Base-by-base conservation (phyloP, 2,888 invertebrate genomes). In the Linnaemya tessellans region DNA sequence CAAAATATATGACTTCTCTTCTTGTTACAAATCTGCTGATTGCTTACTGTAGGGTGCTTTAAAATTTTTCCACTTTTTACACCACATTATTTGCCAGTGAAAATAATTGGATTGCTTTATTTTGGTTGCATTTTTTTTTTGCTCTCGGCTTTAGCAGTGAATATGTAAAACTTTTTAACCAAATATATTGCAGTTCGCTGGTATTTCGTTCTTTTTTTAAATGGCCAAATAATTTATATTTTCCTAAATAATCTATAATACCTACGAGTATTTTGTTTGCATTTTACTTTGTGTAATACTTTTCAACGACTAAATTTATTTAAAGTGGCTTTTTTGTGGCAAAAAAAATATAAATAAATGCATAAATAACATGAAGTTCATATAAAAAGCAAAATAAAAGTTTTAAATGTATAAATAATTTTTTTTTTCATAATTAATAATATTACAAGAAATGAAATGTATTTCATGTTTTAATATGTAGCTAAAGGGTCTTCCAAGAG, bases 41-140 rank as follows among this genome's bases (percentile, higher is more conserved):
- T 1, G n/a, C 46, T 4, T 9, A 51, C 18, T 1, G 51, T 51
- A 51, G 51, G 25, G 70, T 43, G 18, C 15, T 15, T 41, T n/a
- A 25, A 51, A 64, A 41, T 7, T 54, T 22, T 11, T 11, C n/a
- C 8, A 11, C 0, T 46, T 35, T 77, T 56, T 58, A 30, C 13
- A 78, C 38, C 38, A 51, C 60, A 62, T 62, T 68, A 41, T 41
- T 60, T 78, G 25, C 49, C 60, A 70, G 67, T 38, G 60, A 78
- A 78, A 70, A 78, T 62, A 60, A 70, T 64, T 70, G 11, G 64
- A 79, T 80, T 71, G 43, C n/a, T 64, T 64, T 54, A 54, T 46
- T n/a, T n/a, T n/a, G n/a, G n/a, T n/a, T 10, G 30, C 41, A 41
- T 67, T 35, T 65, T 65, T 54, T 11, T n/a, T n/a, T n/a, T n/a